phyloP scores from a whole-genome alignment of 2,888 invertebrate genomes.

The Erebia ligea region DNA sequence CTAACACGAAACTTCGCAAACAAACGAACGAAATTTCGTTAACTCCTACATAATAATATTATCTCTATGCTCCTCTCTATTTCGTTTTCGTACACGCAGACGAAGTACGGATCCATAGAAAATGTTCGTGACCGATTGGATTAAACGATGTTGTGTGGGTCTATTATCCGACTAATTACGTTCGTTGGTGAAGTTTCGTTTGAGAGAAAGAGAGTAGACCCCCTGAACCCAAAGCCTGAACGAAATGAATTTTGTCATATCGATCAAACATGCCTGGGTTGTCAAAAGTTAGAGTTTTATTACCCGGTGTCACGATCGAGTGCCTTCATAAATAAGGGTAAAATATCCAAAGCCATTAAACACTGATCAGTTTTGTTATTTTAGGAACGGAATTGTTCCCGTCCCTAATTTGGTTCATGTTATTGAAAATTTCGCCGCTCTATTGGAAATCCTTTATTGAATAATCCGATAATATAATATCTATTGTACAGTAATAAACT shows the following conservation, averaged over 20 bases:
- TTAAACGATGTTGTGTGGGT: too few relatives aligned
- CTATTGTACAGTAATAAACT: slow-evolving; percentile 5
- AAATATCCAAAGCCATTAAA: slow-evolving; percentile 8
- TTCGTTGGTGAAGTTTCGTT: too few relatives aligned
- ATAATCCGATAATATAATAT: slow-evolving; percentile 15
- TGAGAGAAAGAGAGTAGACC: too few relatives aligned
- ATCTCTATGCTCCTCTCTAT: too few relatives aligned
- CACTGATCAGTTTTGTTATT: slow-evolving; percentile 19
- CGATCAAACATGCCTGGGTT: not conserved
- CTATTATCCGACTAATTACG: too few relatives aligned
- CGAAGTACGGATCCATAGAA: too few relatives aligned
- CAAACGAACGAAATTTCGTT: too few relatives aligned
- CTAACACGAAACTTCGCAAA: too few relatives aligned
- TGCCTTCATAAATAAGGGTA: not conserved
- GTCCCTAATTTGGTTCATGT: slow-evolving; percentile 18
- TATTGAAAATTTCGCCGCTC: slow-evolving; percentile 21
- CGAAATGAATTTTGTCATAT: not conserved
- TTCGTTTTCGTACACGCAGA: too few relatives aligned
- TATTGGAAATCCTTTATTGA: slow-evolving; percentile 15
- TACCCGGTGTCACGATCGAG: not conserved
- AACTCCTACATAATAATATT: too few relatives aligned
- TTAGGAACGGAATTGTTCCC: slow-evolving; percentile 11
- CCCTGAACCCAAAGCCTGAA: not conserved
- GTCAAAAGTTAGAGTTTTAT: slow-evolving; percentile 17
- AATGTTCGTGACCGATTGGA: too few relatives aligned